Percentiles rank a stretch among this genome's conserved stretches.
Evolutionary conservation across 1,140 invertebrate species (phyloP).

Genomic region (Galendromus occidentalis): DNA sequence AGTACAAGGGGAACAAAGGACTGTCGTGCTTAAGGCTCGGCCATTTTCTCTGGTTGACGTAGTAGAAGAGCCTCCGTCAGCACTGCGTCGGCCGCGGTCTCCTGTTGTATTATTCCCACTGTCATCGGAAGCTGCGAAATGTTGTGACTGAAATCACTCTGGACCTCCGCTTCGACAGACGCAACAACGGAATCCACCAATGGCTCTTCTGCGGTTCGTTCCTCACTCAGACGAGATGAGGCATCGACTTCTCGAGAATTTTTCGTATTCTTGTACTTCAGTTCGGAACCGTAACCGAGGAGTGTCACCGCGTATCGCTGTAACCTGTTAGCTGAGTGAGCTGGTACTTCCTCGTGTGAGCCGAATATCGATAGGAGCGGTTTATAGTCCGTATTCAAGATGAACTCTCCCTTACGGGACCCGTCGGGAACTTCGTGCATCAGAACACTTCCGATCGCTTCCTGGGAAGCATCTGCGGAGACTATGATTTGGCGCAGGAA

Average conservation of each 20-base stretch:
- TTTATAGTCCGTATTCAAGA: conserved; percentile 30
- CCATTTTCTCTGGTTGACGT: neutral
- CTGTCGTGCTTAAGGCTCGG: neutral
- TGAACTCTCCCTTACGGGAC: conserved; percentile 21
- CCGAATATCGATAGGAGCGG: conserved; percentile 28
- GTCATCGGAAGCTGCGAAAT: neutral
- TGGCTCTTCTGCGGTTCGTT: neutral
- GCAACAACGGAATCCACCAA: neutral
- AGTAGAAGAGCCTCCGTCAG: neutral
- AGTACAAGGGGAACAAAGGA: neutral
- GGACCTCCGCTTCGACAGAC: neutral
- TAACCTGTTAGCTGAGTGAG: conserved; percentile 18
- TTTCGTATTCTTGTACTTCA: neutral
- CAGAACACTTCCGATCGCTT: neutral
- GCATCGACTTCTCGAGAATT: conserved; percentile 21
- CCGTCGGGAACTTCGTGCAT: neutral
- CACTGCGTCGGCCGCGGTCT: neutral
- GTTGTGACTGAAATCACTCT: neutral
- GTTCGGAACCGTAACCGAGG: too few species aligned
- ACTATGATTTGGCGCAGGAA: too few species aligned
- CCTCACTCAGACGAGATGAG: conserved; percentile 12
- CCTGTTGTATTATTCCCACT: neutral
- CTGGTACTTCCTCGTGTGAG: conserved; percentile 19
- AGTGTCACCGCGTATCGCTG: conserved; percentile 24
- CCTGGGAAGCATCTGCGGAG: neutral